Evolutionary conservation across 2,888 invertebrate species (phyloP), one percentile per base, ranked within the genome.

Genomic region (Drosophila paracracens): DNA sequence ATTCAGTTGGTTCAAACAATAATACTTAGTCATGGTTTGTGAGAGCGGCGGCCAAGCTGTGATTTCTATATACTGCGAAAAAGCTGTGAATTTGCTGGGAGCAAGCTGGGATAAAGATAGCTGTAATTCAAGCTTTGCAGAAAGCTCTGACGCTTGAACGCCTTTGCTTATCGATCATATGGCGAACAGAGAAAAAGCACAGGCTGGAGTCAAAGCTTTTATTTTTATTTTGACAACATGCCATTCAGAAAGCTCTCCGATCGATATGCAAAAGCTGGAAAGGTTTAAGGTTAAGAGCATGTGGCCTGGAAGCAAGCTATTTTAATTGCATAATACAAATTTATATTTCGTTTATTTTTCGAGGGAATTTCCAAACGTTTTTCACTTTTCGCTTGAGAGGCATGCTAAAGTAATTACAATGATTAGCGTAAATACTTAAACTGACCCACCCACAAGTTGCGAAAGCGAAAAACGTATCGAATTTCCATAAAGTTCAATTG

Each of bases 401-500:
- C 53, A 35, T 56, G 50, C 40, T 54, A 10, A 16, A 38, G 31
- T 59, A 73, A 78, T 74, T 65, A 43, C 58, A 36, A 21, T 56
- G 51, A 54, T 52, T 38, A 63, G n/a, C n/a, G 52, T 18, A 73
- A 53, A 35, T 65, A 52, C 50, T 69, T 71, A 53, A 60, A 64
- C 63, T 62, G 56, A 33, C 43, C 60, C 75, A 65, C 70, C 81
- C 60, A 71, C 72, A 66, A 71, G 64, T 64, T 50, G 74, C 73
- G 74, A 77, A 61, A 77, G 71, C 64, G 68, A 76, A 81, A 81
- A 88, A 87, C 79, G 91, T 92, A 93, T 93, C 93, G 91, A 91
- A 92, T 93, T 93, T 93, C 93, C 88, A 91, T 90, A 89, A 89
- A 91, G 89, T 90, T 88, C 80, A 89, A 83, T 85, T 82, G 82